Base-by-base conservation (phyloP, 2,888 invertebrate genomes). In the Mycogona germanica region DNA sequence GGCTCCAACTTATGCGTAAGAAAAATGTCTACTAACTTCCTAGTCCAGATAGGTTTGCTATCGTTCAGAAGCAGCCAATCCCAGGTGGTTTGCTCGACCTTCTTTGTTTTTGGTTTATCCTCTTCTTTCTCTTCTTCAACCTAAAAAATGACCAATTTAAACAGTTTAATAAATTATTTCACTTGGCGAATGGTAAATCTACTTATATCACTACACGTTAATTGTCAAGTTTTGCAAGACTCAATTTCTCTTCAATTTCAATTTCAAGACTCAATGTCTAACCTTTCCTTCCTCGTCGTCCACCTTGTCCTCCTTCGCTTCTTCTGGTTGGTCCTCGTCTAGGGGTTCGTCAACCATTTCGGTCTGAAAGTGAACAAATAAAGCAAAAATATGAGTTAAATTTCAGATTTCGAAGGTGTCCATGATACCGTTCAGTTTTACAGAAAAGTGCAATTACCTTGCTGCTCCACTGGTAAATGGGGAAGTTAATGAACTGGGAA, bases 401-500 rank as follows among this genome's bases (percentile, higher is more conserved):
- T 42, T 14, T 12, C 12, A 17, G 7, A 41, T 12, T 41, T 19
- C 19, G 9, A 41, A 41, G 41, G 19, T 7, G 19, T 17, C n/a
- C 35, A 32, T 12, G 9, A 32, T 32, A 75, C 75, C 67, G 78
- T 80, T 65, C 79, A 79, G 42, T 84, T 80, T 96, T 96, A 98
- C 70, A 98, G 73, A 72, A 85, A 85, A 69, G 99, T 98, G 57
- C n/a, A n/a, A n/a, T n/a, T 62, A 75, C 75, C 67, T 78, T 80
- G 65, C 79, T 80, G 42, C 84, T 80, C 96, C 96, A 98, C 70
- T 98, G 73, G 72, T 85, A 85, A 69, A 99, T 98, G 57, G 92
- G 89, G 79, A 98, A 99, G 73, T 96, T 98, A 70, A 99, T 99
- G 74, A 99, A 98, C 75, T 99, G 97, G 4, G 95, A 95, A 74